Conservation (phyloP, 2,888 invertebrate species). For the Asteroscopus sphinx region DNA sequence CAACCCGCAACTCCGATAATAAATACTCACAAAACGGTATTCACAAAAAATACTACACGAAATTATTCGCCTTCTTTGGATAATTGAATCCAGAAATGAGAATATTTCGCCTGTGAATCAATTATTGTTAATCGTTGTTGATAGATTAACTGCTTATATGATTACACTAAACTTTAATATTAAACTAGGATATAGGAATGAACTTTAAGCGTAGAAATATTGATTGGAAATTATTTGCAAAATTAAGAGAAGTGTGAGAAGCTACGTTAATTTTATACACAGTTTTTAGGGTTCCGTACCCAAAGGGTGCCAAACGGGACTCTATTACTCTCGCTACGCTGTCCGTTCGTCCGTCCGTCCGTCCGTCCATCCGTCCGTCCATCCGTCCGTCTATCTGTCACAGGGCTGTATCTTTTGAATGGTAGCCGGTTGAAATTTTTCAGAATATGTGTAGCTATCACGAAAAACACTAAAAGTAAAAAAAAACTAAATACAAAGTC, state of each 20-base stretch:
- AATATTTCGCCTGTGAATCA: conserved; percentile 28
- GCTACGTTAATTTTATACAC: background rate
- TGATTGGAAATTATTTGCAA: conserved; percentile 26
- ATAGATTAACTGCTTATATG: conserved; percentile 36
- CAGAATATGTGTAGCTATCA: too few relatives aligned
- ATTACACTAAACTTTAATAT: conserved; percentile 26
- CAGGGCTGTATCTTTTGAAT: too few relatives aligned
- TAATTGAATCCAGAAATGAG: conserved; percentile 41
- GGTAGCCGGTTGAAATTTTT: too few relatives aligned
- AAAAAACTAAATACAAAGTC: too few relatives aligned
- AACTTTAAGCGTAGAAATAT: conserved; percentile 14
- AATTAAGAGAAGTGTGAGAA: conserved; percentile 5
- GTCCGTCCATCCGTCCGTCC: too few relatives aligned
- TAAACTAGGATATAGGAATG: background rate
- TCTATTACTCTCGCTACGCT: too few relatives aligned
- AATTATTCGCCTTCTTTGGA: conserved; percentile 36
- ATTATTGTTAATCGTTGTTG: conserved; percentile 41
- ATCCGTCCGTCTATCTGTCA: too few relatives aligned
- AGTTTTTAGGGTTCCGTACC: too few relatives aligned
- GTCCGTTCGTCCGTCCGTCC: too few relatives aligned
- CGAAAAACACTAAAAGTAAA: too few relatives aligned
- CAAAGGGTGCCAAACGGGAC: too few relatives aligned
- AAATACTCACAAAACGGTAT: conserved; percentile 47
- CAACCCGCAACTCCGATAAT: conserved; percentile 33
- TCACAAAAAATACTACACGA: conserved; percentile 39